Percentiles rank a stretch among this genome's conserved stretches.
Evolutionary conservation across 2,113 vertebrate species (phyloP).

Genomic region (Tragelaphus buxtoni): DNA sequence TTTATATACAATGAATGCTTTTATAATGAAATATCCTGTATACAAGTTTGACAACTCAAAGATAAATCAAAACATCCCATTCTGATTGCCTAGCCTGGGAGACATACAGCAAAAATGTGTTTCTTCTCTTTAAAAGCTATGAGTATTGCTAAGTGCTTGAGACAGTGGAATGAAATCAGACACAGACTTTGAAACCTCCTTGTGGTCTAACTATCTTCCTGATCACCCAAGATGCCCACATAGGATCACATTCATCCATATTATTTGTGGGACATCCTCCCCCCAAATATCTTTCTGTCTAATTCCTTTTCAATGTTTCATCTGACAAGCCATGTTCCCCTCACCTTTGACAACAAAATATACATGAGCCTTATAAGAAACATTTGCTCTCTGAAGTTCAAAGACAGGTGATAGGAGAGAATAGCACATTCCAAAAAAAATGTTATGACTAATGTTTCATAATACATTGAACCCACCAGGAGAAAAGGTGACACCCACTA

Average conservation of each 20-base stretch:
- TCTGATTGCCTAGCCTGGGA: not conserved
- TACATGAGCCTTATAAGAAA: not conserved
- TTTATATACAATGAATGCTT: not conserved
- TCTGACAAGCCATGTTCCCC: not conserved
- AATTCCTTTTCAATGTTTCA: not conserved
- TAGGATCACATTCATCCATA: not conserved
- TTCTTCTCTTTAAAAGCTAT: not conserved
- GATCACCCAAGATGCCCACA: not conserved
- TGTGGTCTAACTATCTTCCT: not conserved
- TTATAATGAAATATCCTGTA: not conserved
- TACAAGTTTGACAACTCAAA: not conserved
- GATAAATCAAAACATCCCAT: not conserved
- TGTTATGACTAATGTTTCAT: not conserved
- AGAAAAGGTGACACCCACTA: not conserved
- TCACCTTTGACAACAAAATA: not conserved
- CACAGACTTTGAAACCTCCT: not conserved
- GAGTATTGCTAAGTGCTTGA: not conserved
- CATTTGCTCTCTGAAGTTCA: not conserved
- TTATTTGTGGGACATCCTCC: not conserved
- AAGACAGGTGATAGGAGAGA: not conserved
- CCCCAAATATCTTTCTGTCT: not conserved
- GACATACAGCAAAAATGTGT: not conserved
- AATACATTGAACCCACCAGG: not conserved
- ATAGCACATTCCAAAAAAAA: not conserved
- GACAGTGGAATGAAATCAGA: not conserved